Conservation (phyloP, 2,797 vertebrate species). For the Otus scops region DNA sequence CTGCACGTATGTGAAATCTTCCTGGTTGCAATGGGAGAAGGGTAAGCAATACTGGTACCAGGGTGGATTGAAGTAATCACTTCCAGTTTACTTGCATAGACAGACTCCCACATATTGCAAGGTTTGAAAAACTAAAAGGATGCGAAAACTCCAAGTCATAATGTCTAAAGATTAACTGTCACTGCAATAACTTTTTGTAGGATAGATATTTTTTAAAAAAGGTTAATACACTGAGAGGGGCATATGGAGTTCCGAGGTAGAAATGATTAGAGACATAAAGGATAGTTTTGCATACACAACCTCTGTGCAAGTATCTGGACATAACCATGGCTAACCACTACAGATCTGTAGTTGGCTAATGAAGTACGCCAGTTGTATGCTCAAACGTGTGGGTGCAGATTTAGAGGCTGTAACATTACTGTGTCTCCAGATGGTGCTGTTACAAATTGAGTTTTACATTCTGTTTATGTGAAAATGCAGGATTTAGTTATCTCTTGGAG, state of each 20-base stretch:
- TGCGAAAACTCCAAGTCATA: not conserved
- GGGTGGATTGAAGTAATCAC: not conserved
- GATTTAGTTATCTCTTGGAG: not conserved
- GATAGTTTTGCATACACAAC: not conserved
- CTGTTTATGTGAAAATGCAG: not conserved
- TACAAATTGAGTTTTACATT: not conserved
- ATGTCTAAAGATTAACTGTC: not conserved
- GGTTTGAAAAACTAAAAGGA: not conserved
- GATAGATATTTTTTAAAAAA: not conserved
- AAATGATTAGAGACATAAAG: not conserved
- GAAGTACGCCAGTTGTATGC: rapidly evolving
- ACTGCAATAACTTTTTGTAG: not conserved
- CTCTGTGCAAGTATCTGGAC: not conserved
- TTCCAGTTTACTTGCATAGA: rapidly evolving
- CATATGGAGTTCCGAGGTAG: not conserved
- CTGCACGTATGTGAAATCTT: not conserved
- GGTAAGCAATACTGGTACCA: not conserved
- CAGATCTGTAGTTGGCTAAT: rapidly evolving
- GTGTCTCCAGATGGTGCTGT: not conserved
- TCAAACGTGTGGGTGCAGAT: rapidly evolving
- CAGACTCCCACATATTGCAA: not conserved
- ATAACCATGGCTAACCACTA: not conserved
- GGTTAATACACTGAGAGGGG: not conserved
- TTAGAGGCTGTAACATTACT: not conserved
- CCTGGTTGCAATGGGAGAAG: not conserved